Evolutionary conservation across 2,113 vertebrate genomes (phyloP).

Genomic region (Hypomesus transpacificus): DNA sequence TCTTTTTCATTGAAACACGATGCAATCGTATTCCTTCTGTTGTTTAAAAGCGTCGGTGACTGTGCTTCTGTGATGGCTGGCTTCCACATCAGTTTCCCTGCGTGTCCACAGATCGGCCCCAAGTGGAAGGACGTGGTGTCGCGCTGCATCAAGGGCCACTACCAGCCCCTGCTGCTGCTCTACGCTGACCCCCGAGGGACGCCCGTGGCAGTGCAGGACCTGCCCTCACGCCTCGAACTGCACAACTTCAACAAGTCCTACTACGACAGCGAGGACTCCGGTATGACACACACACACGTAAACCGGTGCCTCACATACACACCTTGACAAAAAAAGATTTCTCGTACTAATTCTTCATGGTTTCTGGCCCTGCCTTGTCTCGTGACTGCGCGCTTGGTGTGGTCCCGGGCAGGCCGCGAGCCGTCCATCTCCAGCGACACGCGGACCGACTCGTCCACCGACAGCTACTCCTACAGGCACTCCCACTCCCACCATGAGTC

Average conservation of each 20-base stretch:
- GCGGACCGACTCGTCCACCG: slow-evolving; percentile 93
- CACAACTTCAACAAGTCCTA: slow-evolving; percentile 80
- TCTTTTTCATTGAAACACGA: too few species aligned
- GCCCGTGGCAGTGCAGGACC: slow-evolving; percentile 84
- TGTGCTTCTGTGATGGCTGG: too few species aligned
- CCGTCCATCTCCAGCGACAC: slow-evolving; percentile 96
- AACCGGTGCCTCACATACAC: too few species aligned
- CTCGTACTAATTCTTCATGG: too few species aligned
- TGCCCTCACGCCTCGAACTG: slow-evolving; percentile 77
- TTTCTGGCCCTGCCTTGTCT: too few species aligned
- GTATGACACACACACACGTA: slow-evolving; percentile 53
- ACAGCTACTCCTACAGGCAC: slow-evolving; percentile 85
- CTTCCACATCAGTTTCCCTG: not conserved
- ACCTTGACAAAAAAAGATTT: too few species aligned
- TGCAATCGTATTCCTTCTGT: too few species aligned
- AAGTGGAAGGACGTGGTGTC: slow-evolving; percentile 98
- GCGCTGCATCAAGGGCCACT: slow-evolving; percentile 95
- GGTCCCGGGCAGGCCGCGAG: slow-evolving; percentile 78
- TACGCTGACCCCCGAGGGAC: slow-evolving; percentile 94
- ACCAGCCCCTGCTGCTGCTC: slow-evolving; percentile 93
- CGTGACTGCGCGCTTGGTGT: not conserved
- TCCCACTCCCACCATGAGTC: slow-evolving; percentile 81
- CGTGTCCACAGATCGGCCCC: slow-evolving; percentile 82
- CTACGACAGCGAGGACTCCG: slow-evolving; percentile 95
- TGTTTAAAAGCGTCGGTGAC: too few species aligned